phyloP scores from a whole-genome alignment of 2,113 vertebrate species.

The Lota lota region DNA sequence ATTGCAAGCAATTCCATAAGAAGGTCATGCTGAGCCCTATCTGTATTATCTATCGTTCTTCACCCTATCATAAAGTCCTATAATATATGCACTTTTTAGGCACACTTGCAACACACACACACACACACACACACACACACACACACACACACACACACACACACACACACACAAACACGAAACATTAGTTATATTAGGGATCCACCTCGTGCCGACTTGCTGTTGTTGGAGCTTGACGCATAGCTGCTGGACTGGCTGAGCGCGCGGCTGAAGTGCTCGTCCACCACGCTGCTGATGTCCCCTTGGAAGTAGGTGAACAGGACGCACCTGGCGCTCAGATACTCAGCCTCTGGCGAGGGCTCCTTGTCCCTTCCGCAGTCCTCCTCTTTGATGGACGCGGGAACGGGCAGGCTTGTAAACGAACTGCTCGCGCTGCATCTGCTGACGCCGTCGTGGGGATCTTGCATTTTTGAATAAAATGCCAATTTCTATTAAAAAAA shows the following conservation, averaged over 20 bases:
- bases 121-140: no score
- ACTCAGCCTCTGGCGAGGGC: conserved; percentile 86
- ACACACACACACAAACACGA: no score
- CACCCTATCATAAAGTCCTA: no score
- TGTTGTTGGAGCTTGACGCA: conserved; percentile 68
- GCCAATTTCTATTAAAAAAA: conserved; percentile 81
- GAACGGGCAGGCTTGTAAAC: conserved; percentile 74
- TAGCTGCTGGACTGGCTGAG: conserved; percentile 87
- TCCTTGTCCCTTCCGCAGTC: conserved; percentile 88
- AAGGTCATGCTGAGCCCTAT: no score
- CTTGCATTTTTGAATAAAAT: conserved; percentile 97
- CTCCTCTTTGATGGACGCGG: conserved; percentile 90
- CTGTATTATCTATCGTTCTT: no score
- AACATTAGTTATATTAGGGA: conserved; percentile 46
- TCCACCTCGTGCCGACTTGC: conserved; percentile 69
- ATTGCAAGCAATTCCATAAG: no score
- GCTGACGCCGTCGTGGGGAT: conserved; percentile 77
- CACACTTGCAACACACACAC: neutral
- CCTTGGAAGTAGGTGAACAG: conserved; percentile 98
- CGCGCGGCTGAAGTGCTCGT: conserved; percentile 96
- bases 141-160: no score
- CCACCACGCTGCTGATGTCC: conserved; percentile 95
- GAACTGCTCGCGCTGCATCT: conserved; percentile 45
- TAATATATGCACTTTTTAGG: no score
- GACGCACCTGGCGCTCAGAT: conserved; percentile 92